Evolutionary conservation across 2,113 vertebrate genomes (phyloP).

Genomic region (Pteropus alecto): DNA sequence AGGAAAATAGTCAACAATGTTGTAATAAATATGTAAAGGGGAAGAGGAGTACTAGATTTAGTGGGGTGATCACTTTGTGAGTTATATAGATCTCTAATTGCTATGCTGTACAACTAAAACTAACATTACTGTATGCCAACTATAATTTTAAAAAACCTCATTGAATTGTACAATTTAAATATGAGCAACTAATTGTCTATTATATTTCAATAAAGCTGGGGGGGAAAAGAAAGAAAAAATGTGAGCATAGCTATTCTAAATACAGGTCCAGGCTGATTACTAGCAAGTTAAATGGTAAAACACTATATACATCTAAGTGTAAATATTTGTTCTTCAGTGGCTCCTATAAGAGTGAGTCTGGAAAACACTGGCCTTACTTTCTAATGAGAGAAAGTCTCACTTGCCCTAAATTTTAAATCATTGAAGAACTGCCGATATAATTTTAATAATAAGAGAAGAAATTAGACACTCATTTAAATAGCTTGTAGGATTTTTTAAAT

Average conservation of each 20-base stretch:
- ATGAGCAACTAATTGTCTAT: too few species aligned
- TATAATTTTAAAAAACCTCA: too few species aligned
- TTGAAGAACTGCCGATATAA: background rate
- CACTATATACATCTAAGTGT: background rate
- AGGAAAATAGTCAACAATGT: too few species aligned
- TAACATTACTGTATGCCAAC: too few species aligned
- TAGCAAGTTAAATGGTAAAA: background rate
- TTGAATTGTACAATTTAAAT: too few species aligned
- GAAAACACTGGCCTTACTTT: background rate
- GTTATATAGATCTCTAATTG: too few species aligned
- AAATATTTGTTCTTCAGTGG: background rate
- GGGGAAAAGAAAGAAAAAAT: too few species aligned
- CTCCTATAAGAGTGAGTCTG: background rate
- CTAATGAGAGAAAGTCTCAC: background rate
- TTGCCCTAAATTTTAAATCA: background rate
- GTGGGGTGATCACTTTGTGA: too few species aligned
- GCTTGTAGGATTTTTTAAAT: constrained; percentile 20
- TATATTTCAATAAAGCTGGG: too few species aligned
- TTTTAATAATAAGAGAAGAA: background rate
- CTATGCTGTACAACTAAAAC: too few species aligned
- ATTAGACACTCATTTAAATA: background rate
- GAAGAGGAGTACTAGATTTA: too few species aligned
- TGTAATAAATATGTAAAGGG: too few species aligned
- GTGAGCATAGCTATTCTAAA: background rate
- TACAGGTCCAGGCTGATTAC: background rate